A percentile compares a stretch with the other conserved stretches of the same genome.
phyloP scores from a whole-genome alignment of 2,797 vertebrate genomes.

The Muraenolepis orangiensis region DNA sequence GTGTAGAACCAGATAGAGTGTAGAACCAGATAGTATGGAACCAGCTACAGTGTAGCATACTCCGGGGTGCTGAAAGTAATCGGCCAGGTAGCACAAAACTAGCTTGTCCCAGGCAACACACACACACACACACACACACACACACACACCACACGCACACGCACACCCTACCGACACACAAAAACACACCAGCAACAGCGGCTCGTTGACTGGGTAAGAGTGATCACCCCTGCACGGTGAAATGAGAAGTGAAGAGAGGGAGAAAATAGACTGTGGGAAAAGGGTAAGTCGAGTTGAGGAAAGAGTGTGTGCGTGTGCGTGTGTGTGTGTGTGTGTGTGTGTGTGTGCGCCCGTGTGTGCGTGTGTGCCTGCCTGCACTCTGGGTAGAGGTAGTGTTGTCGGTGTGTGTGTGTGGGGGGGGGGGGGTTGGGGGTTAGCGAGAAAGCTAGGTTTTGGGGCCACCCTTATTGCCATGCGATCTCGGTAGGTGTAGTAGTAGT shows the following conservation, averaged over 20 bases:
- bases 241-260: constrained; percentile 8
- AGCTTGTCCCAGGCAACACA: constrained; percentile 37
- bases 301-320: constrained; percentile 10
- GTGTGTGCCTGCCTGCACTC: no score
- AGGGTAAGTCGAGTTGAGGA: constrained; percentile 11
- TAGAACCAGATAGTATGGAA: no score
- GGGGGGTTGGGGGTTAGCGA: not conserved
- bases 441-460: not conserved
- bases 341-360: no score
- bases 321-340: no score
- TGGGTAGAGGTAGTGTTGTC: no score
- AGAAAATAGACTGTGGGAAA: constrained; percentile 13
- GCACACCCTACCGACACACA: no score
- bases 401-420: no score
- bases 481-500: constrained; percentile 4
- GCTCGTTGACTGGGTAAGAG: constrained; percentile 54
- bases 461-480: constrained; percentile 30
- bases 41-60: constrained; percentile 38
- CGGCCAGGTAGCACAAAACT: constrained; percentile 55
- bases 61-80: constrained; percentile 57
- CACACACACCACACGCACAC: not conserved
- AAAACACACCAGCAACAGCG: constrained; percentile 43
- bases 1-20: constrained; percentile 69
- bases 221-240: constrained; percentile 58
- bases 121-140: not conserved